These are phyloP conservation scores for Acanthopleura granulata DNA, from an alignment of 2,888 invertebrate genomes.

Conservation along the genomic window DNA sequence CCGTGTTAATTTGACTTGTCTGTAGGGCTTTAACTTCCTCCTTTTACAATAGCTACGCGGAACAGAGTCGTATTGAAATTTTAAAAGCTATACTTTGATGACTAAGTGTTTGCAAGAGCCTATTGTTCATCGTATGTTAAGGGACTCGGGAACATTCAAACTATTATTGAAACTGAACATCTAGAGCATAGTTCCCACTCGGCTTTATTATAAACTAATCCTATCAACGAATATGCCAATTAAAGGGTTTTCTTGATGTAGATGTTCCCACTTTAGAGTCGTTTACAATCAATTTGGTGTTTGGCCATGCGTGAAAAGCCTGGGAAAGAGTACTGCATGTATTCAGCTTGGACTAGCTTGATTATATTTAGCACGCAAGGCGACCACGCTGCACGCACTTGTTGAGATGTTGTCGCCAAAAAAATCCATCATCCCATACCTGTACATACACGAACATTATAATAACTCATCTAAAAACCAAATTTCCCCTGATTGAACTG, in stretches of 20 bases:
- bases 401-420: too few species aligned
- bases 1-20: too few species aligned
- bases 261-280: constrained; percentile 13
- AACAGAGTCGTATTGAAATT: too few species aligned
- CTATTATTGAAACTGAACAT: neutral
- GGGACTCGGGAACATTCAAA: neutral
- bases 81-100: too few species aligned
- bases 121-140: too few species aligned
- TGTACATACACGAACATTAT: too few species aligned
- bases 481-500: too few species aligned
- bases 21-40: too few species aligned
- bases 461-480: too few species aligned
- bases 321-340: neutral
- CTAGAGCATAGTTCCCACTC: neutral
- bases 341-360: neutral
- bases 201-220: constrained; percentile 3
- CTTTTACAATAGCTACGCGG: too few species aligned
- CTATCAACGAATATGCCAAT: neutral
- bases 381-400: constrained; percentile 1
- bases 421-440: too few species aligned
- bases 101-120: too few species aligned
- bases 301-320: constrained; percentile 7
- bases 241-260: constrained; percentile 18
- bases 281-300: constrained; percentile 15
- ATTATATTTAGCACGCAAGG: constrained; percentile 18